These are phyloP conservation scores for Brachyptera risi DNA, from an alignment of 2,888 invertebrate genomes.

Conservation along the genomic window DNA sequence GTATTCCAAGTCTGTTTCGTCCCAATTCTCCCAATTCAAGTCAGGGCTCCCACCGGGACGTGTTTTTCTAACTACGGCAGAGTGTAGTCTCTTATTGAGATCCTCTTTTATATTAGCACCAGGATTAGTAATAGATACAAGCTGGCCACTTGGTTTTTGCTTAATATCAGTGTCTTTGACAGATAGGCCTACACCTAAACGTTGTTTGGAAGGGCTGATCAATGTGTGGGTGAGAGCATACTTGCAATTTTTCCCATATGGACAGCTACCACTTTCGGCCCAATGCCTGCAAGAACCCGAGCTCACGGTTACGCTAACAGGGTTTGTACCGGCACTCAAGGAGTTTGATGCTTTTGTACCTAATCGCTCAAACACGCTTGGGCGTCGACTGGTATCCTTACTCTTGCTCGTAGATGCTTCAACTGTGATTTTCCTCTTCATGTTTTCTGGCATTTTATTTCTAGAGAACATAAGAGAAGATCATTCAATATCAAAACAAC, in stretches of 20 bases:
- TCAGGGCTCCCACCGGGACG: constrained; percentile 51
- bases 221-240: constrained; percentile 67
- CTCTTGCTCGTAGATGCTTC: constrained; percentile 66
- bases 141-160: constrained; percentile 36
- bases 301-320: constrained; percentile 39
- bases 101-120: constrained; percentile 50
- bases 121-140: constrained; percentile 33
- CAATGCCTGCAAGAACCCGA: constrained; percentile 70
- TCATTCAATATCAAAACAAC: too few relatives aligned
- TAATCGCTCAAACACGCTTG: constrained; percentile 78
- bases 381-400: constrained; percentile 53
- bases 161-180: constrained; percentile 55
- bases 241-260: constrained; percentile 74
- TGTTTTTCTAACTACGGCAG: constrained; percentile 54
- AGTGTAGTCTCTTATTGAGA: constrained; percentile 60
- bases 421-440: constrained; percentile 73
- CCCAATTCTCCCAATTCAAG: constrained; percentile 68
- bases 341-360: constrained; percentile 63
- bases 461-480: too few relatives aligned
- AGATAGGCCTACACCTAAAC: constrained; percentile 58
- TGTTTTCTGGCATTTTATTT: constrained; percentile 44
- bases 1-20: constrained; percentile 73
- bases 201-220: constrained; percentile 70
- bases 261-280: constrained; percentile 72
- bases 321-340: constrained; percentile 42